Base-by-base conservation (phyloP, 2,797 vertebrate species). In the Champsocephalus esox region DNA sequence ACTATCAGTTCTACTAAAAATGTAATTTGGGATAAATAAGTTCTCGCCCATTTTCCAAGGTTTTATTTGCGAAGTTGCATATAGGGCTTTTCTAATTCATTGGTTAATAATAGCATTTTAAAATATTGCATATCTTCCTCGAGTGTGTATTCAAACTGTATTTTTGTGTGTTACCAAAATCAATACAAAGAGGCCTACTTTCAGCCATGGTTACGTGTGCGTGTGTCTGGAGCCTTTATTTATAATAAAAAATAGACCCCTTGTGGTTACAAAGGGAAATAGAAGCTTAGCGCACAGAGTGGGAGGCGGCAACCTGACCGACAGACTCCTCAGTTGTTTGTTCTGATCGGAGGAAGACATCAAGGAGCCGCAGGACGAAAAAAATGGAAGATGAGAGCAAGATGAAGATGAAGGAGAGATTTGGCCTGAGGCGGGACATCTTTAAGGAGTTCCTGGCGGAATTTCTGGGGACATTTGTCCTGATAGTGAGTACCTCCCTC, bases 391-490 rank as follows among this genome's bases (percentile, higher is more conserved):
- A 66, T 77, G 92, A 93, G 32, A 91, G 63, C 60, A 86, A 82
- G 77, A 96, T 82, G 77, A 95, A 89, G 81, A 88, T 97, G 89
- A 96, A 93, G 87, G 95, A 95, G 72, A 96, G 87, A 88, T 92
- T 96, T 86, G 91, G 89, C 87, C 89, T 99, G 90, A 96, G 93
- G 93, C 96, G 93, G 89, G 86, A 90, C 81, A 84, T 97, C 87
- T 89, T 93, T 73, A 98, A 96, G 94, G 97, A 98, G 95, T 97
- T 94, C 11, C 89, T 99, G 73, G 96, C 97, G 0, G 98, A 99
- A 88, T 96, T 98, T 92, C 93, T 99, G 84, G 98, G 96, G 74
- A 99, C 97, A 38, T 97, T 97, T 88, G 87, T 98, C 81, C 58
- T 99, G 92, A 96, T 99, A 80, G 98, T 99, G 95, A 99, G 98